Evolutionary conservation across 2,797 vertebrate genomes (phyloP), one percentile per base, ranked within the genome.

Genomic region (Gouania willdenowi): DNA sequence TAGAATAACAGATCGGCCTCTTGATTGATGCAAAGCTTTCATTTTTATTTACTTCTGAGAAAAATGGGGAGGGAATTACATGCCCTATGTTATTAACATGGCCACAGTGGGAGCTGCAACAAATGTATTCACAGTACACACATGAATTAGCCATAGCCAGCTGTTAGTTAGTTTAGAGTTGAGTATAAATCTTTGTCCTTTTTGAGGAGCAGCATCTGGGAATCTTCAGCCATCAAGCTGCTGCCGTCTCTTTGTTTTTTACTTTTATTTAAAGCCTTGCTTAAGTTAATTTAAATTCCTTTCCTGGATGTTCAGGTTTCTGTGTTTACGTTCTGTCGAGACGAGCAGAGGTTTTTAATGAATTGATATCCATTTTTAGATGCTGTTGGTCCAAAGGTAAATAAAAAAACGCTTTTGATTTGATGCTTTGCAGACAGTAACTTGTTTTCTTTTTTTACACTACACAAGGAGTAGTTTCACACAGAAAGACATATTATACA

Each of bases 161-260:
- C 17, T 45, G 3, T 46, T 26, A n/a, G n/a, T 18, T 22, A 2
- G 11, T 21, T 53, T 51, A 50, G 17, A 38, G 19, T 24, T 23
- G 27, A 6, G 20, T 59, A 49, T 45, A 70, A 54, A 53, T 54
- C 34, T 74, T 79, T 77, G 64, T 75, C 69, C 53, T 57, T 11
- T 44, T 18, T 50, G 12, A 34, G n/a, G 34, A 27, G 51, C 60
- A 40, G 28, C 48, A 48, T 22, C 15, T 33, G 35, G 25, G 13
- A 50, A 22, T 34, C 1, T 39, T 41, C n/a, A 43, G 14, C 31
- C 35, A 50, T 68, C 42, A 50, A 24, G 24, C 40, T 13, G 1
- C 20, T 16, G 6, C 8, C 20, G 2, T 17, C 10, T 35, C 34
- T 30, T 5, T 36, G 19, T 51, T 46, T 51, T 52, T 34, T 31